Conservation (phyloP, 2,888 invertebrate genomes). For the Hesperia comma region DNA sequence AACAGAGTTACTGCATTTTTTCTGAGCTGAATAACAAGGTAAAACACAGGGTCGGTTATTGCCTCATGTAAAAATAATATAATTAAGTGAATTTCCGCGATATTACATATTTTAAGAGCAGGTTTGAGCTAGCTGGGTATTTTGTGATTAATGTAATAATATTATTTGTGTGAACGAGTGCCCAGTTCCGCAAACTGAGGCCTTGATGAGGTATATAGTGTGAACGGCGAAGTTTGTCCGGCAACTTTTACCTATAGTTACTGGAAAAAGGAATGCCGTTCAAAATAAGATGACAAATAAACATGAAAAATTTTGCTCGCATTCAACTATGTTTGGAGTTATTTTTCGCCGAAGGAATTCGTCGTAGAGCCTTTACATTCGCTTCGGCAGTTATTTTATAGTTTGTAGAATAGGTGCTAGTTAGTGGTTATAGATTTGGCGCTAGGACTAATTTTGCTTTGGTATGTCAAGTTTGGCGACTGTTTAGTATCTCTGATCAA, state of each 20-base stretch:
- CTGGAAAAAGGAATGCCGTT: slow-evolving; percentile 23
- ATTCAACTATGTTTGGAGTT: background rate
- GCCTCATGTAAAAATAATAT: no score
- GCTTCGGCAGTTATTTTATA: no score
- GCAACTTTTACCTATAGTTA: slow-evolving; percentile 27
- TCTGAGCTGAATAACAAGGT: no score
- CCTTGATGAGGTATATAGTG: slow-evolving; percentile 28
- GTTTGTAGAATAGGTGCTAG: no score
- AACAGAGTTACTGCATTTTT: no score
- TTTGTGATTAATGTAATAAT: slow-evolving; percentile 8
- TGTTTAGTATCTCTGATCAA: no score
- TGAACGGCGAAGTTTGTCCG: slow-evolving; percentile 15
- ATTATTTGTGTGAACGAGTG: slow-evolving; percentile 24
- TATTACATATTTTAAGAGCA: background rate
- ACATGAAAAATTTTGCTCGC: background rate
- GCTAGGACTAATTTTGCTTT: no score
- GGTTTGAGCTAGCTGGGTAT: background rate
- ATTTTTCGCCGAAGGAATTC: no score
- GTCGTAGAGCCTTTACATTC: no score
- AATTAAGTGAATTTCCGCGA: background rate
- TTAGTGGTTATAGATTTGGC: no score
- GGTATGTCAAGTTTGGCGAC: no score
- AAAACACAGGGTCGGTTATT: no score
- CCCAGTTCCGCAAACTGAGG: slow-evolving; percentile 27
- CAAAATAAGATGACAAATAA: slow-evolving; percentile 14